Conservation (phyloP, 1,140 invertebrate species). For the Akabosia matsudoensis region DNA sequence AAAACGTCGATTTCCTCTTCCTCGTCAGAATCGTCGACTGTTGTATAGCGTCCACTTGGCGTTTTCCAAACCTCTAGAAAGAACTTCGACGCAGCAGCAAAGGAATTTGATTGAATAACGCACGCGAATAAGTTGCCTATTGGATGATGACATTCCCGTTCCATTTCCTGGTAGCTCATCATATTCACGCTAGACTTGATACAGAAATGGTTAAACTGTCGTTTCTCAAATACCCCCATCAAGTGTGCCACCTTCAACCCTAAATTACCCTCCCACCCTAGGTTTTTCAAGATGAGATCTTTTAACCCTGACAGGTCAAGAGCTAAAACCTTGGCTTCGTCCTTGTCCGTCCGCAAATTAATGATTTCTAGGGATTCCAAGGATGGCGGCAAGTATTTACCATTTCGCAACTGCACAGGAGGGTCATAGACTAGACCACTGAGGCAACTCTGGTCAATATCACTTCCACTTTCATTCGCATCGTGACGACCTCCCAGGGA, state of each 20-base stretch:
- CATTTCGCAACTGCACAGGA: neutral
- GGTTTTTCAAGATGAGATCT: neutral
- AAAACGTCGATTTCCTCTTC: neutral
- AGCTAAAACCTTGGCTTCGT: neutral
- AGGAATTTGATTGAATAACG: conserved; percentile 6
- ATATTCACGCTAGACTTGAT: neutral
- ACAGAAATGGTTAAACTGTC: neutral
- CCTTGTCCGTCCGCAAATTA: neutral
- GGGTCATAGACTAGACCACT: neutral
- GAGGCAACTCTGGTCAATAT: neutral
- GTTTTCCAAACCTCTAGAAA: neutral
- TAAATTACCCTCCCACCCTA: neutral
- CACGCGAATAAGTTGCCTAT: neutral
- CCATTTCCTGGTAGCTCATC: neutral
- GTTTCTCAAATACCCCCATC: neutral
- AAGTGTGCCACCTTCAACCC: neutral
- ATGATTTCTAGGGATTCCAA: conserved; percentile 6
- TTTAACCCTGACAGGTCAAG: neutral
- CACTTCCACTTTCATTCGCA: neutral
- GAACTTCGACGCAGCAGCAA: neutral
- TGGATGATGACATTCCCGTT: neutral
- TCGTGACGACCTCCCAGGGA: neutral
- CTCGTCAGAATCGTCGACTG: neutral
- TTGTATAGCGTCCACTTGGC: neutral
- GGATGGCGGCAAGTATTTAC: neutral